Conservation (phyloP, 2,797 vertebrate genomes). For the Takifugu ocellatus region DNA sequence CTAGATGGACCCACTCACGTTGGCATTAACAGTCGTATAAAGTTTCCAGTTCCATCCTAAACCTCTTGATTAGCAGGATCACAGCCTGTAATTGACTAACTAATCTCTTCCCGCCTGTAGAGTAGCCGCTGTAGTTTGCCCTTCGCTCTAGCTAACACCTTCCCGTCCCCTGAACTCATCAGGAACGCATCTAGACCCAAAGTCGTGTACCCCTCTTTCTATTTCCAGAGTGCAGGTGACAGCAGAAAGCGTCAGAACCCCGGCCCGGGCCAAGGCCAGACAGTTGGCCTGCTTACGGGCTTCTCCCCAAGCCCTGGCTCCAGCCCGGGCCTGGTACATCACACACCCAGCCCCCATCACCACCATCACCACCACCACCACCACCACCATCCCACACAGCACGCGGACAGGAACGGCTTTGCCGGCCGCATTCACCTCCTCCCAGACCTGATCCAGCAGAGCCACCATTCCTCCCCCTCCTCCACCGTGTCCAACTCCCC, state of each 20-base stretch:
- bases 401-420: conserved; percentile 94
- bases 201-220: conserved; percentile 95
- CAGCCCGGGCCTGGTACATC: conserved; percentile 45
- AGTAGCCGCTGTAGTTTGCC: conserved; percentile 49
- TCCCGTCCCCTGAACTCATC: conserved; percentile 55
- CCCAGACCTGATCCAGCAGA: conserved; percentile 99
- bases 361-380: conserved; percentile 49
- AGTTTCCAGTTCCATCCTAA: too few species aligned
- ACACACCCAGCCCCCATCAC: conserved; percentile 59
- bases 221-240: conserved; percentile 97
- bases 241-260: conserved; percentile 79
- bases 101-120: conserved; percentile 37
- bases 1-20: too few species aligned
- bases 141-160: conserved; percentile 57
- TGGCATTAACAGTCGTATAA: too few species aligned
- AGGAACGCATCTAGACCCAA: conserved; percentile 78
- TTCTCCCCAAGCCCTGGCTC: conserved; percentile 56
- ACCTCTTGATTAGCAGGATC: background rate
- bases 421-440: conserved; percentile 96
- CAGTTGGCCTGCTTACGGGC: conserved; percentile 40
- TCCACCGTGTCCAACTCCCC: conserved; percentile 88
- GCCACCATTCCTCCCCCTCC: conserved; percentile 94
- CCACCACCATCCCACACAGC: conserved; percentile 75
- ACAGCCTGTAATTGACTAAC: conserved; percentile 31
- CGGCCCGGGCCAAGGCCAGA: conserved; percentile 39